Conservation (phyloP, 2,113 vertebrate genomes). For the Centrocercus urophasianus region DNA sequence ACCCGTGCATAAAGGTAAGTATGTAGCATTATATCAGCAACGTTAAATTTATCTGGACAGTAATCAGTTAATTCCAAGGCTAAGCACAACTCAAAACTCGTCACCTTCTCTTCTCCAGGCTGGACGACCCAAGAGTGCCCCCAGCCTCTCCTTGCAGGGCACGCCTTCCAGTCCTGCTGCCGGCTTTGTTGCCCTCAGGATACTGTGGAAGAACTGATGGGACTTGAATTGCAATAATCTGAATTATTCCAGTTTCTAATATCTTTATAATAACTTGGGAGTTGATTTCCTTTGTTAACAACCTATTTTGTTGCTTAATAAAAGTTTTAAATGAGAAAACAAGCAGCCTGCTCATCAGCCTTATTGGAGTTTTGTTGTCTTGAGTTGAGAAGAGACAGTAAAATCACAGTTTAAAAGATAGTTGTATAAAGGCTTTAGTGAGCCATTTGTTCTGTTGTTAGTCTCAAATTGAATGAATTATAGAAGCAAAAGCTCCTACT, state of each 20-base stretch:
- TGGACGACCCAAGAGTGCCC: background rate
- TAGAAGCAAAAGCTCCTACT: background rate
- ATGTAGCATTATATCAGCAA: background rate
- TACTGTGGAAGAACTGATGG: background rate
- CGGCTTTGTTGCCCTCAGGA: background rate
- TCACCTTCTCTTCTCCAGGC: background rate
- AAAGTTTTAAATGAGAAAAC: background rate
- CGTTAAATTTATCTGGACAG: background rate
- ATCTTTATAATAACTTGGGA: background rate
- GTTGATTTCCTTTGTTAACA: background rate
- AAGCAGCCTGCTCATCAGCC: background rate
- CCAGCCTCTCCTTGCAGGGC: background rate
- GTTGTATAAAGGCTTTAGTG: background rate
- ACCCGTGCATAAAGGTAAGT: background rate
- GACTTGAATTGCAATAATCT: background rate
- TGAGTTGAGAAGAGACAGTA: background rate
- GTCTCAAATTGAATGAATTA: background rate
- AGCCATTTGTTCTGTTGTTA: background rate
- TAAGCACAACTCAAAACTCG: background rate
- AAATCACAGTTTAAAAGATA: fast-evolving
- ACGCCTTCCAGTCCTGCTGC: background rate
- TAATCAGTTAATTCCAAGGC: background rate
- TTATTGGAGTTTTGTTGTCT: background rate
- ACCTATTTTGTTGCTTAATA: background rate
- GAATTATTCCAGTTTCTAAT: background rate